Percentiles rank a stretch among this genome's conserved stretches.
Conservation (phyloP, 2,888 invertebrate species). For the Caenorhabditis japonica region DNA sequence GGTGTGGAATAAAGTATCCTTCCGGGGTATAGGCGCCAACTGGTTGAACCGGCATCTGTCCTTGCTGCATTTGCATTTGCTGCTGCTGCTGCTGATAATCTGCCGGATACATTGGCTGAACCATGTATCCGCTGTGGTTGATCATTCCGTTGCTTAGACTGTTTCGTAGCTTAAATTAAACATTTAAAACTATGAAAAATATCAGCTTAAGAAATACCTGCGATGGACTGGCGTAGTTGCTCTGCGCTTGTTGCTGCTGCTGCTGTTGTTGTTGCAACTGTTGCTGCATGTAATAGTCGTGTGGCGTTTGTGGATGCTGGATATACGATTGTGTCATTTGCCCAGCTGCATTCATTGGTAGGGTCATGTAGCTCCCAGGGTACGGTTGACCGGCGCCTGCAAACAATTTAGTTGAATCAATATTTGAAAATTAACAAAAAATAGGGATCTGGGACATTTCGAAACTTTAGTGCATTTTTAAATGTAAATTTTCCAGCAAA, state of each 20-base stretch:
- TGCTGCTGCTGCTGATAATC: constrained; percentile 50
- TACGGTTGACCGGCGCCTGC: constrained; percentile 31
- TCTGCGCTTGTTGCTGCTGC: constrained; percentile 36
- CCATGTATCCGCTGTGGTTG: constrained; percentile 55
- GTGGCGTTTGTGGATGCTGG: constrained; percentile 49
- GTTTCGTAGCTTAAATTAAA: constrained; percentile 55
- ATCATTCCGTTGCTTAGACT: constrained; percentile 68
- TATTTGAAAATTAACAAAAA: too few species aligned
- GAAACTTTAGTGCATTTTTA: too few species aligned
- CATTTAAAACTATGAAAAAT: neutral
- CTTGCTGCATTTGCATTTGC: constrained; percentile 46
- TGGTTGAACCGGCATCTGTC: constrained; percentile 49
- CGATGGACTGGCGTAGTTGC: constrained; percentile 48
- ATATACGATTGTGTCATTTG: constrained; percentile 57
- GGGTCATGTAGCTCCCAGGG: constrained; percentile 48
- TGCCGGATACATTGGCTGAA: constrained; percentile 43
- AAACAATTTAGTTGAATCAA: constrained; percentile 15
- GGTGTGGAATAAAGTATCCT: constrained; percentile 50
- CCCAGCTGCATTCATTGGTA: constrained; percentile 48
- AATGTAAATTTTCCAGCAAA: too few species aligned
- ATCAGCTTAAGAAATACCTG: constrained; percentile 17
- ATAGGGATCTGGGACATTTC: too few species aligned
- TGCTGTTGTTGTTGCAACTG: constrained; percentile 40
- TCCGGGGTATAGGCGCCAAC: constrained; percentile 52
- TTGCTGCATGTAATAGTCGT: constrained; percentile 52